These are phyloP conservation scores for Anolis apletophallus DNA, from an alignment of 2,797 vertebrate species.

Conservation along the genomic window DNA sequence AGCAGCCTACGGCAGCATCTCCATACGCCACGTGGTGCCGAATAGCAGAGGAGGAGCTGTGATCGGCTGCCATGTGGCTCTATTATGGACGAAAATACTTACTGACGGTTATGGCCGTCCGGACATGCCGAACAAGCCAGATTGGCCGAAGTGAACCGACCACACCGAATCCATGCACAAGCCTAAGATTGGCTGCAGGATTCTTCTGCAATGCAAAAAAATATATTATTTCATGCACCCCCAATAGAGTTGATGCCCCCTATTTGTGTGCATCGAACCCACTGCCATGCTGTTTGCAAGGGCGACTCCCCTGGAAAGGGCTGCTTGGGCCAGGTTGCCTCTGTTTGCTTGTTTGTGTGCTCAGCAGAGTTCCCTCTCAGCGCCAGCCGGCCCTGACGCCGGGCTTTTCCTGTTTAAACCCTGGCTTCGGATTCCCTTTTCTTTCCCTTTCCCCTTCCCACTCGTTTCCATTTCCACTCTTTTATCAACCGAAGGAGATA, in stretches of 20 bases:
- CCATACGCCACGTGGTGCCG: too few species aligned
- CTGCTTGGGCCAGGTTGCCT: slow-evolving; percentile 72
- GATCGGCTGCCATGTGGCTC: too few species aligned
- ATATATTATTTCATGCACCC: too few species aligned
- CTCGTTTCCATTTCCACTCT: slow-evolving; percentile 61
- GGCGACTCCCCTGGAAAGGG: slow-evolving; percentile 79
- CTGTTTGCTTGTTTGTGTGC: slow-evolving; percentile 87
- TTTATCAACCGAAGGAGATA: slow-evolving; percentile 51
- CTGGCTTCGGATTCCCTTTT: slow-evolving; percentile 74
- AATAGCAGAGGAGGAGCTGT: too few species aligned
- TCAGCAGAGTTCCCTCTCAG: slow-evolving; percentile 86
- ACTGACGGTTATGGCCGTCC: too few species aligned
- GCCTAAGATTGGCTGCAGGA: too few species aligned
- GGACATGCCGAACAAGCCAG: too few species aligned
- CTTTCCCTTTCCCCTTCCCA: slow-evolving; percentile 51
- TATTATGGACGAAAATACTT: too few species aligned
- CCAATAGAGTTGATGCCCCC: not conserved
- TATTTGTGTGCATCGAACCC: not conserved
- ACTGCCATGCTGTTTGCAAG: slow-evolving; percentile 57
- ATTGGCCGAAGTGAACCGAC: too few species aligned
- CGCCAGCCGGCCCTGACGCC: slow-evolving; percentile 92
- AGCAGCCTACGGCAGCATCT: too few species aligned
- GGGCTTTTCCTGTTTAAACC: slow-evolving; percentile 97
- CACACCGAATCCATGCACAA: too few species aligned
- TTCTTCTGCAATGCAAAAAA: too few species aligned